Percentiles rank a stretch among this genome's conserved stretches.
phyloP scores from a whole-genome alignment of 1,140 invertebrate species.

The Saxidomus purpurata region DNA sequence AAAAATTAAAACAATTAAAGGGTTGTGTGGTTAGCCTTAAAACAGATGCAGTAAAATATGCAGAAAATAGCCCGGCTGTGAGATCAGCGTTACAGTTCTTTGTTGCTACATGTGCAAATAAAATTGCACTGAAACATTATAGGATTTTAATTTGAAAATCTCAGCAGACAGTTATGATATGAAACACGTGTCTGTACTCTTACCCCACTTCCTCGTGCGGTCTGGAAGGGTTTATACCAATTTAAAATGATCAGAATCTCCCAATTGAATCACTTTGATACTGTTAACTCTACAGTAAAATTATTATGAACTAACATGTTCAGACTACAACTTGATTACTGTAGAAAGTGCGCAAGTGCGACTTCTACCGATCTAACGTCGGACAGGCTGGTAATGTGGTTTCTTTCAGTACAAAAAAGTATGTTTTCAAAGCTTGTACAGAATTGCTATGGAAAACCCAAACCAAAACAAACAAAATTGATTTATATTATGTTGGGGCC shows the following conservation, averaged over 20 bases:
- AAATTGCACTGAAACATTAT: not conserved
- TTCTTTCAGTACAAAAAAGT: too few relatives aligned
- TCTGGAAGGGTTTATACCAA: not conserved
- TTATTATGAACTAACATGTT: not conserved
- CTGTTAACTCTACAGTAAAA: not conserved
- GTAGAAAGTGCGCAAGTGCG: too few relatives aligned
- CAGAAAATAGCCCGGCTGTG: too few relatives aligned
- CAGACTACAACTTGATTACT: not conserved
- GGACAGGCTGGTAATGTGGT: too few relatives aligned
- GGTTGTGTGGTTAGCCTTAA: too few relatives aligned
- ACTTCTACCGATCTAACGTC: too few relatives aligned
- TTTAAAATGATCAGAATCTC: conserved; percentile 4
- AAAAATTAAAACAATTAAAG: too few relatives aligned
- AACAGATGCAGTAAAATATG: too few relatives aligned
- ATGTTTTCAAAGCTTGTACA: too few relatives aligned
- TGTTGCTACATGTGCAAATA: not conserved
- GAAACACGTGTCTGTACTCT: conserved; percentile 18
- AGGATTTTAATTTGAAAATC: not conserved
- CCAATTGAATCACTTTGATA: conserved; percentile 29
- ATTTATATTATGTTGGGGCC: too few relatives aligned
- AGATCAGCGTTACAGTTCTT: not conserved
- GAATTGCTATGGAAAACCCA: too few relatives aligned
- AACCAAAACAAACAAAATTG: too few relatives aligned
- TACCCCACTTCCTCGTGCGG: not conserved
- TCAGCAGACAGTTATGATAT: not conserved